Evolutionary conservation across 1,140 invertebrate species (phyloP).

Genomic region (Zophobas morio): DNA sequence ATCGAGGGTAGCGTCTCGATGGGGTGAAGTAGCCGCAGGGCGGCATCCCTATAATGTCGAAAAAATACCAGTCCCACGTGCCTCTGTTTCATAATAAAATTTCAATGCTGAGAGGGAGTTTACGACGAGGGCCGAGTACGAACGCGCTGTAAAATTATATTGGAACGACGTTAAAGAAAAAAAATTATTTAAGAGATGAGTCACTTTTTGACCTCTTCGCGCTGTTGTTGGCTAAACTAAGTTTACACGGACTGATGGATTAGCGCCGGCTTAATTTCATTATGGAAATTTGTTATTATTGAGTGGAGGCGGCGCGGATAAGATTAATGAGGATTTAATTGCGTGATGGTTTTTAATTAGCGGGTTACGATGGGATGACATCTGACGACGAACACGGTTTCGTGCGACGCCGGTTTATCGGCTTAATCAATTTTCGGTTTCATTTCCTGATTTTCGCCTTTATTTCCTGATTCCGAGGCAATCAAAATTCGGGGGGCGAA

Average conservation of each 20-base stretch:
- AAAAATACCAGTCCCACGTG: conserved; percentile 36
- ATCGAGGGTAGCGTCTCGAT: conserved; percentile 52
- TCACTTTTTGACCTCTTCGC: conserved; percentile 17
- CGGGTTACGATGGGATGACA: background rate
- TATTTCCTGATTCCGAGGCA: conserved; percentile 8
- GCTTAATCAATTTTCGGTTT: conserved; percentile 23
- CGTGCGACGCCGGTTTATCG: background rate
- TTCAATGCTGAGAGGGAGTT: conserved; percentile 5
- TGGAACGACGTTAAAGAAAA: background rate
- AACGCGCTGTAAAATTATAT: conserved; percentile 33
- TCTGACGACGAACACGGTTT: background rate
- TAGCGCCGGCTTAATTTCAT: conserved; percentile 41
- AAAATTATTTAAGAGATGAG: conserved; percentile 33
- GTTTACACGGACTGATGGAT: conserved; percentile 27
- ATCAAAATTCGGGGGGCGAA: too few relatives aligned
- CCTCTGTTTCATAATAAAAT: conserved; percentile 40
- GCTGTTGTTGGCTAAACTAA: conserved; percentile 3
- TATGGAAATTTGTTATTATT: conserved; percentile 46
- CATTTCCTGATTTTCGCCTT: conserved; percentile 41
- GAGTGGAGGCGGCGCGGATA: conserved; percentile 14
- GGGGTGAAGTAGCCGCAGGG: conserved; percentile 54
- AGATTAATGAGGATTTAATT: conserved; percentile 48
- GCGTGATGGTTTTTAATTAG: conserved; percentile 37
- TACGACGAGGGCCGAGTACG: background rate
- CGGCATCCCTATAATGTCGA: conserved; percentile 33